These are phyloP conservation scores for Dunckerocampus dactyliophorus DNA, from an alignment of 2,113 vertebrate genomes.

Conservation along the genomic window DNA sequence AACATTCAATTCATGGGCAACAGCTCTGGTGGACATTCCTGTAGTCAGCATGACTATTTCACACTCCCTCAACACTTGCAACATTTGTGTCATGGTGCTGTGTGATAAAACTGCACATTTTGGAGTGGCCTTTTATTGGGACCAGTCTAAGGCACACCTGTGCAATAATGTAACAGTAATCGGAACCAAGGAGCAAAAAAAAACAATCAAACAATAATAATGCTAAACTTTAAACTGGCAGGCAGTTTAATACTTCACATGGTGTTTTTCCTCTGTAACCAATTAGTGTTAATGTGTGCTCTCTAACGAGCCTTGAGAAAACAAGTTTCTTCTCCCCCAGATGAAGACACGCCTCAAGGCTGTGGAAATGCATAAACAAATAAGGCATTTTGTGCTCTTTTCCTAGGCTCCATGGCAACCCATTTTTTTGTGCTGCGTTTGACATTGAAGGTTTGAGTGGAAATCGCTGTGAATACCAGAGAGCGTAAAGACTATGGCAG, in stretches of 20 bases:
- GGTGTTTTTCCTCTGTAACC: background rate
- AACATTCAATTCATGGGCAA: no score
- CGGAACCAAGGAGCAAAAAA: background rate
- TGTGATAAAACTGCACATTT: no score
- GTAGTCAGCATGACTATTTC: no score
- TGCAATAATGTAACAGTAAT: background rate
- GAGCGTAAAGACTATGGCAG: background rate
- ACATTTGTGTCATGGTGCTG: no score
- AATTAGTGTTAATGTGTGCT: conserved; percentile 5
- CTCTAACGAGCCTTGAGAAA: background rate
- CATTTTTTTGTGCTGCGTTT: background rate
- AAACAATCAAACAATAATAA: background rate
- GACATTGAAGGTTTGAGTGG: background rate
- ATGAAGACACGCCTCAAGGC: background rate
- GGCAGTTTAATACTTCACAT: background rate
- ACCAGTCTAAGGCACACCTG: no score
- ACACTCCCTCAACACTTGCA: no score
- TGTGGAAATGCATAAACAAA: conserved; percentile 1
- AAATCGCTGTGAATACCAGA: background rate
- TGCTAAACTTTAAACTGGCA: background rate
- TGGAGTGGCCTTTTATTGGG: no score
- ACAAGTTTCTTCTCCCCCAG: background rate
- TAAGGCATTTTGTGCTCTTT: background rate
- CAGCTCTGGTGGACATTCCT: no score
- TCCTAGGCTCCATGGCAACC: background rate